Percentiles rank a stretch among this genome's conserved stretches.
Evolutionary conservation across 2,113 vertebrate species (phyloP).

Genomic region (Ramphastos sulfuratus): DNA sequence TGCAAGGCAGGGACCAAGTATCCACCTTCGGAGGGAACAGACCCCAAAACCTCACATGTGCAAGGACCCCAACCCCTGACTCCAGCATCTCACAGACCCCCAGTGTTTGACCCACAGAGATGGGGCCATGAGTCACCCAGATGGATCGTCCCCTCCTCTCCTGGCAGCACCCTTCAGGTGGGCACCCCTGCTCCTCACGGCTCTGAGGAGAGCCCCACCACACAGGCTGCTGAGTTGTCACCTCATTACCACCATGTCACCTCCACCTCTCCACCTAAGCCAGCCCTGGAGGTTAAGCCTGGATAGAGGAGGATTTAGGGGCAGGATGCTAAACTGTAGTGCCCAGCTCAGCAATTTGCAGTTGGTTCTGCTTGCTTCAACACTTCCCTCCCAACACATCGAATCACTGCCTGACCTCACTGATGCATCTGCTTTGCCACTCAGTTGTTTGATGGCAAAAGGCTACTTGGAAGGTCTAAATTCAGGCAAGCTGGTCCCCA

Average conservation of each 20-base stretch:
- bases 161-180: background rate
- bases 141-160: background rate
- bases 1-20: background rate
- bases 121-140: background rate
- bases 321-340: background rate
- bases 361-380: background rate
- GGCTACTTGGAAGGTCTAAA: background rate
- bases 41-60: background rate
- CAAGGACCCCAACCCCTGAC: rapidly evolving
- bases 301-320: conserved; percentile 46
- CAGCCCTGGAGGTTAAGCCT: conserved; percentile 7
- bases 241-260: rapidly evolving
- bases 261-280: background rate
- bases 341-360: conserved; percentile 11
- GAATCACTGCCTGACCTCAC: background rate
- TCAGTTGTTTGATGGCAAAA: background rate
- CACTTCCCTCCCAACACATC: background rate
- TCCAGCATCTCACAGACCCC: background rate
- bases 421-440: background rate
- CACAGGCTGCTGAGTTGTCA: background rate
- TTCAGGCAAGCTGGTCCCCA: background rate
- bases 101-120: background rate
- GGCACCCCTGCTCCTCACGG: background rate
- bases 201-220: background rate
- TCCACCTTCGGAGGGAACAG: background rate